Base-by-base conservation (phyloP, 2,888 invertebrate genomes). In the Scelioninae gen. 1 region DNA sequence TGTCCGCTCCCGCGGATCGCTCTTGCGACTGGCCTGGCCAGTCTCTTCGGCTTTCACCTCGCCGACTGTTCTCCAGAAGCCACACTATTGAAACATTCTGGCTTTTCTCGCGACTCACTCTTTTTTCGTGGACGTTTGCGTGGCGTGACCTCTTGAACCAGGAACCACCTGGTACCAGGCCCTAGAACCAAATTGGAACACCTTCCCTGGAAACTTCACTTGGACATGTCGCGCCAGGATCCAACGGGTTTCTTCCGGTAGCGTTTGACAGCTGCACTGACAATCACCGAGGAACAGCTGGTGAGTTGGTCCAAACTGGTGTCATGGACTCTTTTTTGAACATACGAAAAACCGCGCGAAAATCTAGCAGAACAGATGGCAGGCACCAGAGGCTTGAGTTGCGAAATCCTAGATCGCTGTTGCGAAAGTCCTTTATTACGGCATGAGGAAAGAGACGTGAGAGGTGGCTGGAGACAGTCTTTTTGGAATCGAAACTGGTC, bases 21-120 rank as follows among this genome's bases (percentile, higher is more conserved):
- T 69, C 77, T 71, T 63, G 65, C 79, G 69, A 53, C 63, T 69
- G 23, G 75, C 77, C 63, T 63, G 65, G 78, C 76, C 86, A 86
- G 86, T 86, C 88, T 88, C 85, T 83, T 83, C 86, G 87, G 89
- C 89, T 88, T 89, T 89, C 89, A 89, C 89, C 87, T 86, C 82
- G 85, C 83, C 85, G 86, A 82, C 77, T 75, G 80, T 74, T 83
- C 83, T 71, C 71, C 76, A 77, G 65, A 23, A 81, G 58, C 47
- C 56, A 32, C 40, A 23, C 51, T 32, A 23, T 13, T 1, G n/a
- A n/a, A n/a, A 23, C 23, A 11, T 0, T 13, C 13, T 43, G 29
- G 43, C 29, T 31, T 29, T 34, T 15, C 58, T 13, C 43, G 15
- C 11, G 49, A 10, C 11, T 40, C 23, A 11, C 40, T 29, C 23